phyloP scores from a whole-genome alignment of 2,888 invertebrate genomes.

The Hermodice carunculata region DNA sequence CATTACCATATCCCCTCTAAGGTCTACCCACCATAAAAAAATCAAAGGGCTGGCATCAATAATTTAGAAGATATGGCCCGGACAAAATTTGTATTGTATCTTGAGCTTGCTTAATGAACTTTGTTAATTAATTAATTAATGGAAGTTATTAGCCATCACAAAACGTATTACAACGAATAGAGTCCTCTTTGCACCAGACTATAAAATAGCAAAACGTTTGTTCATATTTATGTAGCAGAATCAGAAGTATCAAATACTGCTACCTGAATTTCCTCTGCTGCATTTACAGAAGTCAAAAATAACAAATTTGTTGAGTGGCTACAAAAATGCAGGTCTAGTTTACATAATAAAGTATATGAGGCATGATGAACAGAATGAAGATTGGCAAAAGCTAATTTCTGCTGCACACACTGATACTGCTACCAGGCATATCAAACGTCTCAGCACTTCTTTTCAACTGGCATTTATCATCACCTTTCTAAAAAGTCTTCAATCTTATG shows the following conservation, averaged over 20 bases:
- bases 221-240: conserved; percentile 14
- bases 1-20: no score
- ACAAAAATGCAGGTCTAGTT: conserved; percentile 4
- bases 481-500: not conserved
- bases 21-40: no score
- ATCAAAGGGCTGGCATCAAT: no score
- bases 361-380: conserved; percentile 3
- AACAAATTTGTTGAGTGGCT: conserved; percentile 6
- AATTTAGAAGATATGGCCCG: no score
- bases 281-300: not conserved
- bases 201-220: conserved; percentile 33
- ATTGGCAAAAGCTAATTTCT: not conserved
- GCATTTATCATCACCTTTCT: not conserved
- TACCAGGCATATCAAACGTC: not conserved
- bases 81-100: no score
- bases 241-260: conserved; percentile 20
- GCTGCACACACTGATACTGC: not conserved
- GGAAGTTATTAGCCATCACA: no score
- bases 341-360: not conserved
- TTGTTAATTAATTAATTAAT: no score
- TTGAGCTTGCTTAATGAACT: no score
- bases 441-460: conserved; percentile 6
- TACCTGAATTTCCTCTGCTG: conserved; percentile 8
- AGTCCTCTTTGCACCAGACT: conserved; percentile 35
- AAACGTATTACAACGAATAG: no score